Conservation (phyloP, 1,140 invertebrate genomes). For the Alviniconcha marisindica region DNA sequence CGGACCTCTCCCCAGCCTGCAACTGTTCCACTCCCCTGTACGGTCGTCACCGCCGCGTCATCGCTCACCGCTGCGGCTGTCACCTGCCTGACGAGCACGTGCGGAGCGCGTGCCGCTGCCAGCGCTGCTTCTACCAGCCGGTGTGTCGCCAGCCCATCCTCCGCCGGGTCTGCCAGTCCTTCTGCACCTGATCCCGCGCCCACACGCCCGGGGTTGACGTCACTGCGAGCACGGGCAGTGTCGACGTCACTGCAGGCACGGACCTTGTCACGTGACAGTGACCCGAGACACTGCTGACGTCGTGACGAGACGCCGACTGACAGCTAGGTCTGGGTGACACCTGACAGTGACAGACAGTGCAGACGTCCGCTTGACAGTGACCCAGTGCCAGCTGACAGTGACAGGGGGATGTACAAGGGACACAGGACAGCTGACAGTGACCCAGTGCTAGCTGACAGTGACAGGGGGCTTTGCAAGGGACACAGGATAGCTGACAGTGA, state of each 20-base stretch:
- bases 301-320: conserved; percentile 8
- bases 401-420: conserved; percentile 26
- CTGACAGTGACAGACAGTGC: conserved; percentile 29
- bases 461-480: conserved; percentile 35
- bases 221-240: too few relatives aligned
- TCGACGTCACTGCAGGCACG: background rate
- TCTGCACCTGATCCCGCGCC: background rate
- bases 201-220: conserved; percentile 5
- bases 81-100: conserved; percentile 34
- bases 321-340: background rate
- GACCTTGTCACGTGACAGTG: conserved; percentile 45
- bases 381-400: conserved; percentile 35
- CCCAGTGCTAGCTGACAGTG: conserved; percentile 34
- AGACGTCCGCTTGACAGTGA: conserved; percentile 43
- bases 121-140: conserved; percentile 31
- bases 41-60: background rate
- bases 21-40: conserved; percentile 22
- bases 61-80: conserved; percentile 45
- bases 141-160: background rate
- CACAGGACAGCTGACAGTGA: background rate
- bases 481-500: conserved; percentile 44
- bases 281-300: conserved; percentile 20
- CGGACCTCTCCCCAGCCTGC: conserved; percentile 1
- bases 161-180: background rate
- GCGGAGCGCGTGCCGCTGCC: conserved; percentile 44